Base-by-base conservation (phyloP, 2,797 vertebrate species). In the Danio jaintianensis region DNA sequence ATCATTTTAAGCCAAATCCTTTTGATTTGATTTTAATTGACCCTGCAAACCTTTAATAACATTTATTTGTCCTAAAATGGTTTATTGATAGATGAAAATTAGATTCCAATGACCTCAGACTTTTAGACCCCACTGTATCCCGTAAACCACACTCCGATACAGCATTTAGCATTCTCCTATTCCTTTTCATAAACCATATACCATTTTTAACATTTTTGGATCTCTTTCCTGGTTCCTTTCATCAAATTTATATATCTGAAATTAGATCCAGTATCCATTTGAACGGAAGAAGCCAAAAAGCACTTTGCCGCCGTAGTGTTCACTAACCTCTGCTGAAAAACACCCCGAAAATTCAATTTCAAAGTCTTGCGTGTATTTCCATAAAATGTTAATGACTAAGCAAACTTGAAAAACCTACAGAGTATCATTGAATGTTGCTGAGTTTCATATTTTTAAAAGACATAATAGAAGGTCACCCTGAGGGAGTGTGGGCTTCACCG, bases 381-480 rank as follows among this genome's bases (percentile, higher is more conserved):
- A 52, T 52, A 9, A 62, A 70, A 79, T 62, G 18, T 79, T 63
- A 79, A 72, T 53, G 58, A 71, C 59, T 63, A 18, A 55, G 78
- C 55, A 79, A 43, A 42, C 66, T 22, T 43, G 42, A 62, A 47
- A 67, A 50, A 52, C 56, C 56, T 70, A 62, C 67, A 62, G 76
- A 62, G 43, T 40, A n/a, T 58, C 66, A 11, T 10, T 67, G 53
- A 78, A 68, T 58, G 42, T 22, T 58, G 63, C 76, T 12, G 66
- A 79, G 36, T 62, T 62, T 69, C 43, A 70, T 79, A 50, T 56
- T 69, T 70, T 70, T 42, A 70, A 61, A 48, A 78, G 47, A 71
- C 68, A 62, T 53, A 43, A 43, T 61, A 64, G 80, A 66, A 73
- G 69, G 69, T 80, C 78, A 73, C 69, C 78, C 78, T 63, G 48